Conservation (phyloP, 2,888 invertebrate genomes). For the Camptogramma bilineatum region DNA sequence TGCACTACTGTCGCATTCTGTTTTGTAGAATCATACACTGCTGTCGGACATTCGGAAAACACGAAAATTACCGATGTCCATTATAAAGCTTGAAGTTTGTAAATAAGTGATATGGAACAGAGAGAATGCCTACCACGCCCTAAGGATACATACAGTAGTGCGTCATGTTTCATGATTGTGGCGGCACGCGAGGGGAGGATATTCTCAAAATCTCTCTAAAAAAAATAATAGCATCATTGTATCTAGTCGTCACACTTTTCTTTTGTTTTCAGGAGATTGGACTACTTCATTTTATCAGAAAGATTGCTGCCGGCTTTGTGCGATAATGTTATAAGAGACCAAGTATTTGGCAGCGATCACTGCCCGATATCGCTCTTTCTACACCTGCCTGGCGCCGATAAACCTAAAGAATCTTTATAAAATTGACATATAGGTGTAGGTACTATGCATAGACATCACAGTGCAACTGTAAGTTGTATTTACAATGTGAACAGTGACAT, state of each 20-base stretch:
- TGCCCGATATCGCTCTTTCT: slow-evolving; percentile 95
- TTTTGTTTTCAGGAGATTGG: slow-evolving; percentile 91
- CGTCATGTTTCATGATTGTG: too few relatives aligned
- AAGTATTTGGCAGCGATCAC: slow-evolving; percentile 97
- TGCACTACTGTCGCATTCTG: too few relatives aligned
- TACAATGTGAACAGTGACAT: background rate
- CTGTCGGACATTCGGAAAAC: too few relatives aligned
- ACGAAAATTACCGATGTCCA: too few relatives aligned
- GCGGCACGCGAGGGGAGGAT: too few relatives aligned
- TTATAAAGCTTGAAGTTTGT: too few relatives aligned
- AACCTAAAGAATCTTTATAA: slow-evolving; percentile 70
- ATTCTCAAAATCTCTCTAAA: too few relatives aligned
- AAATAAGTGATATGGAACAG: too few relatives aligned
- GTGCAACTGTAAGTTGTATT: background rate
- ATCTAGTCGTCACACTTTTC: background rate
- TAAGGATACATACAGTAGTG: too few relatives aligned
- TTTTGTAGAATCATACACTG: too few relatives aligned
- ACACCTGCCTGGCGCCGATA: slow-evolving; percentile 78
- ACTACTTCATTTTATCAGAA: slow-evolving; percentile 97
- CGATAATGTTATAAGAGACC: slow-evolving; percentile 92
- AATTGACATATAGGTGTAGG: background rate
- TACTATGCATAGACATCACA: background rate
- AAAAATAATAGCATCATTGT: background rate
- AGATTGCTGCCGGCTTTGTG: slow-evolving; percentile 91
- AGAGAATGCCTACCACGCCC: too few relatives aligned